Percentiles rank a stretch among this genome's conserved stretches.
Conservation (phyloP, 53 echinoderm and acorn worm species). For the Arbacia lixula region DNA sequence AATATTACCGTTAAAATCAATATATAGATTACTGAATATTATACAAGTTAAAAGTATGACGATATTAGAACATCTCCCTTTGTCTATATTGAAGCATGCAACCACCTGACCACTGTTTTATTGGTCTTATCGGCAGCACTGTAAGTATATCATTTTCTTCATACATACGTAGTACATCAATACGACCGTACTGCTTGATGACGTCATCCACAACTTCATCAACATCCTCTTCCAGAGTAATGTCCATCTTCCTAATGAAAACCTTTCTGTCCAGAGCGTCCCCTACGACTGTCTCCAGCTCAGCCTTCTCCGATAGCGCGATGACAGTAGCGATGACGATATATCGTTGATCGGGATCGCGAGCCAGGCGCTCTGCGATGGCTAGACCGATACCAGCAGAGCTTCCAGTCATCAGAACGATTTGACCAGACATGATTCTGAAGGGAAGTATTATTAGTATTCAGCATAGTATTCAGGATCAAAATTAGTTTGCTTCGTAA, state of each 20-base stretch:
- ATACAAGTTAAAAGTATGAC: too few relatives aligned
- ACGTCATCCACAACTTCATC: constrained; percentile 45
- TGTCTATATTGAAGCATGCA: too few relatives aligned
- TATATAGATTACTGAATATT: too few relatives aligned
- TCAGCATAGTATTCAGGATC: too few relatives aligned
- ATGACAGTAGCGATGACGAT: constrained; percentile 64
- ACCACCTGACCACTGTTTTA: too few relatives aligned
- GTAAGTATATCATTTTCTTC: too few relatives aligned
- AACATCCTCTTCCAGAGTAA: constrained; percentile 43
- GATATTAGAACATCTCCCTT: too few relatives aligned
- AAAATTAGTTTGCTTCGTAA: too few relatives aligned
- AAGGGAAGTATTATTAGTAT: too few relatives aligned
- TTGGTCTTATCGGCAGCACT: too few relatives aligned
- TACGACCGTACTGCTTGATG: constrained; percentile 60
- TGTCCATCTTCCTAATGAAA: constrained; percentile 68
- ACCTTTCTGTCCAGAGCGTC: constrained; percentile 46
- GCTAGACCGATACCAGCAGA: constrained; percentile 67
- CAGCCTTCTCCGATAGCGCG: constrained; percentile 31
- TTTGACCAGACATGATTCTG: constrained; percentile 5
- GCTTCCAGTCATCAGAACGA: constrained; percentile 67
- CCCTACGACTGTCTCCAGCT: constrained; percentile 42
- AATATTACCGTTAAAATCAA: too few relatives aligned
- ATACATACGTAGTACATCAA: constrained; percentile 71
- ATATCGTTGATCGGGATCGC: constrained; percentile 59
- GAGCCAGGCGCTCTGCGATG: constrained; percentile 53